These are phyloP conservation scores for Dinomys branickii DNA, from an alignment of 2,113 vertebrate species.

Conservation along the genomic window DNA sequence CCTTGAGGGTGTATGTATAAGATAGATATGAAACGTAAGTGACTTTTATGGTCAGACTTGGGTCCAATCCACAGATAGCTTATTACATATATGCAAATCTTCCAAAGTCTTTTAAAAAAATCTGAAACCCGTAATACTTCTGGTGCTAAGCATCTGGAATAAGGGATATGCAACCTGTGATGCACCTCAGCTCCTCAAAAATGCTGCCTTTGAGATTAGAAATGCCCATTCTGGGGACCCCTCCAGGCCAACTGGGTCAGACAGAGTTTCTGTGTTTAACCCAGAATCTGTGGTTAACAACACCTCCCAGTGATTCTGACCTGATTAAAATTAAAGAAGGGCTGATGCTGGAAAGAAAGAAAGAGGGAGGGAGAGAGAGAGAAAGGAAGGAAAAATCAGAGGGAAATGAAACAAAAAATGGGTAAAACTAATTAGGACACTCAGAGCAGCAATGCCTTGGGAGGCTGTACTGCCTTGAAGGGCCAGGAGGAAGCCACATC, in stretches of 20 bases:
- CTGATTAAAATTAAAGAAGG: background rate
- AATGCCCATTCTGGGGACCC: accelerated
- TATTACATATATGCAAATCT: background rate
- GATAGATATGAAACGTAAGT: background rate
- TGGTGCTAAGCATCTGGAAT: background rate
- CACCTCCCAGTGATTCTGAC: background rate
- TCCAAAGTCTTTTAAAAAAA: background rate
- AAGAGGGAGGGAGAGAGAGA: no score
- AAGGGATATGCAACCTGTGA: background rate
- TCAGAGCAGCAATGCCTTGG: background rate
- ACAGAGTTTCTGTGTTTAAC: background rate
- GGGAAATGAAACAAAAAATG: background rate
- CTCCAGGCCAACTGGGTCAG: background rate
- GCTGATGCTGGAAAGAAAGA: background rate
- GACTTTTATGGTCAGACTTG: background rate
- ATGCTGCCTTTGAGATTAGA: background rate
- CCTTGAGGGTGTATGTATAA: background rate
- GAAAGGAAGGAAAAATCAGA: background rate
- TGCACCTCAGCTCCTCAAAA: no score
- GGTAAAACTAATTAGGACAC: background rate
- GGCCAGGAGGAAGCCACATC: background rate
- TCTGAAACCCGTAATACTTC: background rate
- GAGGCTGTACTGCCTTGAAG: background rate
- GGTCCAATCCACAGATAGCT: background rate
- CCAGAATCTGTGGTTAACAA: background rate